Conservation (phyloP, 2,888 invertebrate species). For the Mythimna ferrago region DNA sequence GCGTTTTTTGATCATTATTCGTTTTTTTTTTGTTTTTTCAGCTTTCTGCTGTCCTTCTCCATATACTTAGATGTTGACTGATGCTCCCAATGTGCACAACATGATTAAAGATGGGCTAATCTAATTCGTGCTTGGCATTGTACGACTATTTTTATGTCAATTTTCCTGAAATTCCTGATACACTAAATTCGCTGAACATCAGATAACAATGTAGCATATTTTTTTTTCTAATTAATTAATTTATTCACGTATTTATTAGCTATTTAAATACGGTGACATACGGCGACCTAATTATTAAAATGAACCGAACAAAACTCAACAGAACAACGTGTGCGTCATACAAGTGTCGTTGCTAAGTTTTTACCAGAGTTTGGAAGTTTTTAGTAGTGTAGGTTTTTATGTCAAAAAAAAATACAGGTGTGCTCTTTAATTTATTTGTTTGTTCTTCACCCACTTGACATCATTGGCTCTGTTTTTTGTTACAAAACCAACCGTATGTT, state of each 20-base stretch:
- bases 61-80: neutral
- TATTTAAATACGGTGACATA: conserved; percentile 48
- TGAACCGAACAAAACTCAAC: conserved; percentile 22
- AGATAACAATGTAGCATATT: conserved; percentile 17
- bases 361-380: neutral
- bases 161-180: neutral
- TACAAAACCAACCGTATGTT: neutral
- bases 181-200: neutral
- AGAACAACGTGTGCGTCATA: conserved; percentile 26
- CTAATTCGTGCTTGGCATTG: neutral
- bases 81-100: too few species aligned
- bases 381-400: neutral
- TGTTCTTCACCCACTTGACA: neutral
- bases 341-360: neutral
- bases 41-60: neutral
- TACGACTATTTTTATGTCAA: neutral
- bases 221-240: conserved; percentile 33
- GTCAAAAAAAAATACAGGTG: too few species aligned
- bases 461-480: neutral
- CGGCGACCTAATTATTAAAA: conserved; percentile 49
- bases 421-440: neutral
- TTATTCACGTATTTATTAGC: conserved; percentile 45
- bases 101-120: neutral
- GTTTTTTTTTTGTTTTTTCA: neutral
- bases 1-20: too few species aligned